Evolutionary conservation across 64 coral and sea anemone species (phyloP).

Genomic region (Astreopora myriophthalma): DNA sequence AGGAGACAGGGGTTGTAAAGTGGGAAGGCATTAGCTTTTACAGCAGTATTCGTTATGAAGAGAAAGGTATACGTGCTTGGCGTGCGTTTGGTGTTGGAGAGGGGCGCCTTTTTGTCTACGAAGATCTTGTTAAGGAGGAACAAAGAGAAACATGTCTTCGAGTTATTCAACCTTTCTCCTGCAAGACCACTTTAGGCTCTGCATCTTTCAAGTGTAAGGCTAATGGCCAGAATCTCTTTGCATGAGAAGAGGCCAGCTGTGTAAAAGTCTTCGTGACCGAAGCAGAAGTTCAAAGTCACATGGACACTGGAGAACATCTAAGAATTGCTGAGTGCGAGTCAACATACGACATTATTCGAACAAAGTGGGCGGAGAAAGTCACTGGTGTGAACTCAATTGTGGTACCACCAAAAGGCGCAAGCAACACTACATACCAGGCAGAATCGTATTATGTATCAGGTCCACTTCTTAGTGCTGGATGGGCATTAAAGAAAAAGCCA

Average conservation of each 20-base stretch:
- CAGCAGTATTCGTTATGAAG: neutral
- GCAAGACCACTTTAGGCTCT: neutral
- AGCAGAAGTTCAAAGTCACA: neutral
- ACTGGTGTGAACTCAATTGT: neutral
- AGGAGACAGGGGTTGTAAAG: neutral
- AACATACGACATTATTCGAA: neutral
- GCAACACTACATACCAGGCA: neutral
- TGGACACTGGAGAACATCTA: neutral
- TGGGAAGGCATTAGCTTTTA: neutral
- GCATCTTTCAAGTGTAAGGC: neutral
- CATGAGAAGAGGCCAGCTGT: neutral
- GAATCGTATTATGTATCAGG: neutral
- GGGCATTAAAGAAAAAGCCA: neutral
- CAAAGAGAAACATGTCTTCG: neutral
- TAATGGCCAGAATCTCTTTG: neutral
- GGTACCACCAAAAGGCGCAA: neutral
- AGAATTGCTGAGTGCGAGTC: neutral
- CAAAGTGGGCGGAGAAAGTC: neutral
- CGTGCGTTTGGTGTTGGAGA: neutral
- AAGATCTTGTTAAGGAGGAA: neutral
- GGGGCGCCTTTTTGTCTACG: neutral
- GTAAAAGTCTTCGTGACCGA: neutral
- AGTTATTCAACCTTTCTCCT: no score
- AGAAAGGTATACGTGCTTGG: neutral
- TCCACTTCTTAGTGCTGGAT: neutral